Conservation (phyloP, 2,888 invertebrate genomes). For the Drosophila ezoana region DNA sequence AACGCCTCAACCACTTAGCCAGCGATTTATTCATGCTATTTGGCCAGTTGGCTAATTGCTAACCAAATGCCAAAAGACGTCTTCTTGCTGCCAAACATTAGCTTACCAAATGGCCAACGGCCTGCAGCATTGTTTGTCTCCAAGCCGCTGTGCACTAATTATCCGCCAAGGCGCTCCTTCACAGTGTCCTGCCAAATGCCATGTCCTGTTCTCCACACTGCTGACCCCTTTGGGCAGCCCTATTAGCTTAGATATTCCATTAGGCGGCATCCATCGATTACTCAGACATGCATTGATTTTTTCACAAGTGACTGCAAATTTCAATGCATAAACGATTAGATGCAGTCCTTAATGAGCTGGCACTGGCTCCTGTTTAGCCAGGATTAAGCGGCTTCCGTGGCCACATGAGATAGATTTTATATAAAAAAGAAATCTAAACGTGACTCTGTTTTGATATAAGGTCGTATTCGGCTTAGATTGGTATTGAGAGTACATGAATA, state of each 20-base stretch:
- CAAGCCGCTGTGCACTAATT: slow-evolving; percentile 62
- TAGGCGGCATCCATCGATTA: slow-evolving; percentile 77
- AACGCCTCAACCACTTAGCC: slow-evolving; percentile 48
- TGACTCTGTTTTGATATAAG: not conserved
- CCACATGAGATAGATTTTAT: not conserved
- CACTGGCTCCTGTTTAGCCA: slow-evolving; percentile 30
- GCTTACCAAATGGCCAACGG: slow-evolving; percentile 70
- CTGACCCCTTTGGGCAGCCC: slow-evolving; percentile 25
- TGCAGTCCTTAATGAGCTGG: slow-evolving; percentile 65
- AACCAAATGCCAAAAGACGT: slow-evolving; percentile 61
- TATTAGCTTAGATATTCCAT: slow-evolving; percentile 80
- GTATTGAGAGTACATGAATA: no score
- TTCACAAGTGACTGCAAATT: slow-evolving; percentile 78
- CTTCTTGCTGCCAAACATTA: slow-evolving; percentile 63
- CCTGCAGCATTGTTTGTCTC: slow-evolving; percentile 60
- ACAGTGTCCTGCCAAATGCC: not conserved
- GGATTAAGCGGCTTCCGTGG: not conserved
- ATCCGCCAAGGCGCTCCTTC: slow-evolving; percentile 38
- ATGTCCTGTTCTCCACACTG: slow-evolving; percentile 9
- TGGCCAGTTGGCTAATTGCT: slow-evolving; percentile 70
- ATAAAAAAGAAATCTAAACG: not conserved
- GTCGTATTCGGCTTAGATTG: no score
- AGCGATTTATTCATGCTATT: slow-evolving; percentile 73
- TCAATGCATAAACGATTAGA: slow-evolving; percentile 77
- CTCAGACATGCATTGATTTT: slow-evolving; percentile 81